phyloP scores from a whole-genome alignment of 2,797 vertebrate genomes.

The Chlorospingus flavigularis region DNA sequence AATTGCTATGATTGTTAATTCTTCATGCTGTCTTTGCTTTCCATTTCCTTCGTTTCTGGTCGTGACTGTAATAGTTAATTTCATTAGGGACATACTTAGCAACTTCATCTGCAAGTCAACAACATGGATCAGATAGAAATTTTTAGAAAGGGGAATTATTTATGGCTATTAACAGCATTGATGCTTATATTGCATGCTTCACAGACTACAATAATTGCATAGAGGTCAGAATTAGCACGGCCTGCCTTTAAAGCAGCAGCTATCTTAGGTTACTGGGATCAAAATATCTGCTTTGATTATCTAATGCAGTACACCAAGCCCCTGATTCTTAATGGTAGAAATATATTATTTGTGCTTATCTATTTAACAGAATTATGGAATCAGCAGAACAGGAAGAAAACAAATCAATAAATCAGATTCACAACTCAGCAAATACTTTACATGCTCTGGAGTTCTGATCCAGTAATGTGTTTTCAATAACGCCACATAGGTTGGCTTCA shows the following conservation, averaged over 20 bases:
- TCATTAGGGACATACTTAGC: neutral
- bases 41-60: neutral
- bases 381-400: conserved; percentile 1
- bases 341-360: neutral
- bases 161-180: neutral
- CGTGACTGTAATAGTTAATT: neutral
- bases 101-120: conserved; percentile 28
- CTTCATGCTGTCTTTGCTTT: neutral
- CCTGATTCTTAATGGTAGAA: neutral
- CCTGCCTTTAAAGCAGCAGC: neutral
- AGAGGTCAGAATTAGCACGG: neutral
- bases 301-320: neutral
- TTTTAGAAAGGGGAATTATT: conserved; percentile 7
- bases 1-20: neutral
- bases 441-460: neutral
- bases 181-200: neutral
- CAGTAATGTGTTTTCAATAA: neutral
- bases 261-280: neutral
- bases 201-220: neutral
- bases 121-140: neutral
- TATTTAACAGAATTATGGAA: neutral
- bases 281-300: neutral
- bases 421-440: neutral
- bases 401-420: neutral
- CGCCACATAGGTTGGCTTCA: neutral